phyloP scores from a whole-genome alignment of 2,113 vertebrate genomes.

The Lathamus discolor region DNA sequence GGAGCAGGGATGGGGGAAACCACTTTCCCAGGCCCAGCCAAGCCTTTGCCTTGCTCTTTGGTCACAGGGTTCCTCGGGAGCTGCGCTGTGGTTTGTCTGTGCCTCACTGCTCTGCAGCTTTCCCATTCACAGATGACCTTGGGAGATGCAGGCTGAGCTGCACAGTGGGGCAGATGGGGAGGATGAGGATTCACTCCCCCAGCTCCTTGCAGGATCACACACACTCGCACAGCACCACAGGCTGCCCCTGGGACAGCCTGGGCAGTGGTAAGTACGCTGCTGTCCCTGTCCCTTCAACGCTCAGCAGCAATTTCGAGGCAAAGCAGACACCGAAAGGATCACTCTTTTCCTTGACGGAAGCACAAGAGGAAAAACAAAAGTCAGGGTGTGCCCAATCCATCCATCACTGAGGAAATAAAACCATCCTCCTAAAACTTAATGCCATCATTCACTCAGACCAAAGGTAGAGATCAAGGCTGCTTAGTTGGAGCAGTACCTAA shows the following conservation, averaged over 20 bases:
- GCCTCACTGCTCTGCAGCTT: not conserved
- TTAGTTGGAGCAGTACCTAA: not conserved
- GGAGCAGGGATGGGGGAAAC: not conserved
- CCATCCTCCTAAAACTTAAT: not conserved
- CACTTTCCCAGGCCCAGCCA: not conserved
- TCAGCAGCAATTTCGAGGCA: not conserved
- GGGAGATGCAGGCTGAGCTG: not conserved
- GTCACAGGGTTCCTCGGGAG: not conserved
- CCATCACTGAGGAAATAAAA: not conserved
- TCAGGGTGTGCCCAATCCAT: not conserved
- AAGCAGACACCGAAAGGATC: not conserved
- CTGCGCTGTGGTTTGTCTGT: no score
- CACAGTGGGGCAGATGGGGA: not conserved
- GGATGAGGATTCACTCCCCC: not conserved
- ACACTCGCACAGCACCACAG: fast-evolving
- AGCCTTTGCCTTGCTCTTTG: not conserved
- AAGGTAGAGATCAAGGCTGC: conserved; percentile 24
- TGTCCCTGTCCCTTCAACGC: not conserved
- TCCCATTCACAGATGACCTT: not conserved
- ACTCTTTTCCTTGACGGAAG: not conserved
- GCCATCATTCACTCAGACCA: not conserved
- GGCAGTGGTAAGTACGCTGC: not conserved
- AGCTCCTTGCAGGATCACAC: not conserved
- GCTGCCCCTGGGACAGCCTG: fast-evolving
- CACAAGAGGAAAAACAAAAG: not conserved